Evolutionary conservation across 2,797 vertebrate species (phyloP).

Genomic region (Cichlasoma orientale): DNA sequence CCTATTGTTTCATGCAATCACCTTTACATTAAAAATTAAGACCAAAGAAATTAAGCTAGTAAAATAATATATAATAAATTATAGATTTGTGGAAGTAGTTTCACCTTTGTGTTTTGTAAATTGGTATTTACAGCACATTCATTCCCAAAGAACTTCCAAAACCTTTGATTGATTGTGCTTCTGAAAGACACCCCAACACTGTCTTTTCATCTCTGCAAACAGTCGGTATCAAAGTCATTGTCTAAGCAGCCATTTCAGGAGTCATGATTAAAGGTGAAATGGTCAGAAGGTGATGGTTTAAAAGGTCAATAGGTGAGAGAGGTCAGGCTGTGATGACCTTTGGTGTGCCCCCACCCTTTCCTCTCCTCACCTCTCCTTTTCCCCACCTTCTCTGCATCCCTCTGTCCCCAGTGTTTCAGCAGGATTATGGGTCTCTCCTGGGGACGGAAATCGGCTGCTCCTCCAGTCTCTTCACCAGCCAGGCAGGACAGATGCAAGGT

Average conservation of each 20-base stretch:
- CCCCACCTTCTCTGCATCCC: slow-evolving; percentile 22
- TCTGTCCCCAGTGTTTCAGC: slow-evolving; percentile 82
- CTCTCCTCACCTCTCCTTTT: slow-evolving; percentile 39
- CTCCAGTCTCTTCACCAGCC: slow-evolving; percentile 85
- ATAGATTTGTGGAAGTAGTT: too few relatives aligned
- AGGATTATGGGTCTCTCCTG: slow-evolving; percentile 85
- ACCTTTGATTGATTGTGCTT: neutral
- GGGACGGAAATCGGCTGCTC: slow-evolving; percentile 86
- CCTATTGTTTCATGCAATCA: neutral
- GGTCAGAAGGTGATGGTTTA: slow-evolving; percentile 18
- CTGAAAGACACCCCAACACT: neutral
- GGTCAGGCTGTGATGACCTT: slow-evolving; percentile 43
- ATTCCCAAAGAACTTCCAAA: neutral
- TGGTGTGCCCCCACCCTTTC: neutral
- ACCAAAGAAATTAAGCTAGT: neutral
- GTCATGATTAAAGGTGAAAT: slow-evolving; percentile 51
- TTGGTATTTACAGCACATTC: neutral
- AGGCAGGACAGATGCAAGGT: slow-evolving; percentile 86
- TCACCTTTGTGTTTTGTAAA: too few relatives aligned
- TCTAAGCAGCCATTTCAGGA: slow-evolving; percentile 40
- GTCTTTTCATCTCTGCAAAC: neutral
- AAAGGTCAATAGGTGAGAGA: slow-evolving; percentile 52
- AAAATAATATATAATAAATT: neutral
- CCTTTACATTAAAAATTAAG: neutral
- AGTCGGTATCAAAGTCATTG: slow-evolving; percentile 38